Evolutionary conservation across 1,140 invertebrate species (phyloP).

Genomic region (Anoplolepis gracilipes): DNA sequence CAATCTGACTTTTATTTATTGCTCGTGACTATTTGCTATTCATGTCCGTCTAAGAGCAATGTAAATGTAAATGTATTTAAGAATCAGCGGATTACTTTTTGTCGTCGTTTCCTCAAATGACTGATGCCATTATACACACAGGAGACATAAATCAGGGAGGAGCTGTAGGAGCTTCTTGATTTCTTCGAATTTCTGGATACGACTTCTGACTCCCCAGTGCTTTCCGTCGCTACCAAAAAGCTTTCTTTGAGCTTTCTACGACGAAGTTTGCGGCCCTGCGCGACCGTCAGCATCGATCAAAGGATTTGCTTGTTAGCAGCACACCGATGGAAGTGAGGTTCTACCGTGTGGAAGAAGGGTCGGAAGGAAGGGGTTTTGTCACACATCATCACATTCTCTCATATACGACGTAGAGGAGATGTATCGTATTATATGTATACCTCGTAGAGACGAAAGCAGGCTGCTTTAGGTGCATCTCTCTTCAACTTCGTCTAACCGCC

Average conservation of each 20-base stretch:
- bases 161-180: background rate
- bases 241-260: background rate
- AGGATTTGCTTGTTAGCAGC: constrained; percentile 39
- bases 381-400: constrained; percentile 3
- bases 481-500: constrained; percentile 26
- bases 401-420: background rate
- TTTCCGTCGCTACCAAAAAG: background rate
- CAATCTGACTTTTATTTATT: background rate
- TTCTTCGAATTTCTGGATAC: background rate
- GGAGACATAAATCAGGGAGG: background rate
- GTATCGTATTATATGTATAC: constrained; percentile 8
- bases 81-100: background rate
- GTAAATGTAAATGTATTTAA: background rate
- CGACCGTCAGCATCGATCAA: constrained; percentile 47
- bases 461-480: constrained; percentile 50
- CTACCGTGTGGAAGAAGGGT: too few species aligned
- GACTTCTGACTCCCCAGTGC: background rate
- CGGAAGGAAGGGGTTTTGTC: background rate
- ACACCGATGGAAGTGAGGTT: constrained; percentile 18
- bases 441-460: constrained; percentile 46
- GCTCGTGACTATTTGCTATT: background rate
- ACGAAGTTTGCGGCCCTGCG: constrained; percentile 7
- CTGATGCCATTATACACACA: background rate
- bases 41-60: background rate
- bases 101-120: background rate